Evolutionary conservation across 2,888 invertebrate species (phyloP), one percentile per base, ranked within the genome.

Genomic region (Artemia sinica): DNA sequence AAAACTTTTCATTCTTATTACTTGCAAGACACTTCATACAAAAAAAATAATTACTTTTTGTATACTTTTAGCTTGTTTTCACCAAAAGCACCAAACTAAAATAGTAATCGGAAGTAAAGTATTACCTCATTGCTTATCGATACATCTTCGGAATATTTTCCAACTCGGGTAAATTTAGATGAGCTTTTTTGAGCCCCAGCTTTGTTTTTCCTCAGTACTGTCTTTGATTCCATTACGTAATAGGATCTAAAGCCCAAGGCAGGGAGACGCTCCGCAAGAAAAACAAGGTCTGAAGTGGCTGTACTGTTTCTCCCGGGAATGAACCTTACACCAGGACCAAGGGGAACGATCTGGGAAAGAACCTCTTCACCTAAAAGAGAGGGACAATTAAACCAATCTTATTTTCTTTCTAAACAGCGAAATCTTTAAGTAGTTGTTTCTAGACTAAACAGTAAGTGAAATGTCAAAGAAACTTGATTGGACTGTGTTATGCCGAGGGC

Each of bases 191-290:
- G 58, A n/a, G 58, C 58, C 14, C 58, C 58, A 58, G 58, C 13
- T 14, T 58, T 58, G 14, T 58, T 58, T 58, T 58, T 58, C 14
- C 58, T 13, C 7, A 13, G n/a, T 14, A 58, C 8, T 58, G 13
- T 13, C 8, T 58, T 58, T 14, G 58, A n/a, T 58, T 58, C 58
- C 58, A 58, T 73, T 0, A 86, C 75, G 72, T 82, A 85, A 73
- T 82, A 86, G 0, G 85, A 82, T 74, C 83, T 84, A 73, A 84
- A 85, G 0, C 89, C 87, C 1, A 87, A 65, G 50, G 68, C 67
- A 41, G 70, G 70, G 11, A 70, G 28, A 13, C 66, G 50, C 41
- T 68, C 52, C 5, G 66, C 65, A 14, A 8, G 10, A 18, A 70
- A 52, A 13, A 70, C 18, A 9, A 70, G 66, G 41, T 70, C 70